Percentiles rank a stretch among this genome's conserved stretches.
phyloP scores from a whole-genome alignment of 1,140 invertebrate species.

The Zophobas morio region DNA sequence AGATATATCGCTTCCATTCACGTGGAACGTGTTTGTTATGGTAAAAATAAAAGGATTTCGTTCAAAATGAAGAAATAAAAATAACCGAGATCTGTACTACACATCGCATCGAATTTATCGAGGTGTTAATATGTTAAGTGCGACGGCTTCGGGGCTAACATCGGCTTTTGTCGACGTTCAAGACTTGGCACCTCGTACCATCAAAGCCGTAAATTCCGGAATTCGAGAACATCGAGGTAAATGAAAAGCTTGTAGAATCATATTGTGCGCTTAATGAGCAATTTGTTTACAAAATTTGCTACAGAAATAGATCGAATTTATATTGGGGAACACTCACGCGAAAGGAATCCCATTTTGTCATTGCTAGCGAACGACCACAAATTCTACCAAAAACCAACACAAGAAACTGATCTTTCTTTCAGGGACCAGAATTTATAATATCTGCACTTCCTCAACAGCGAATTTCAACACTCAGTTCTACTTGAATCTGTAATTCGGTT shows the following conservation, averaged over 20 bases:
- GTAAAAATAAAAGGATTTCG: slow-evolving; percentile 17
- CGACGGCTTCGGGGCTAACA: slow-evolving; percentile 38
- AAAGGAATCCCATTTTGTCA: slow-evolving; percentile 43
- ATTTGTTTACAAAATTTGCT: slow-evolving; percentile 43
- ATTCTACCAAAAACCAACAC: too few relatives aligned
- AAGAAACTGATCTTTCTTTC: too few relatives aligned
- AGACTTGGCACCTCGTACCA: slow-evolving; percentile 33
- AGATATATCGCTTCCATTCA: slow-evolving; percentile 23
- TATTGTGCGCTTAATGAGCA: slow-evolving; percentile 39
- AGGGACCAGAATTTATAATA: too few relatives aligned
- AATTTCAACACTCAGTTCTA: not conserved
- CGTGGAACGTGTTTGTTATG: slow-evolving; percentile 4
- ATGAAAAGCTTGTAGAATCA: slow-evolving; percentile 38
- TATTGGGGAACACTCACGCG: slow-evolving; percentile 8
- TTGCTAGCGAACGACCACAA: not conserved
- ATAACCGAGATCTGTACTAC: slow-evolving; percentile 23
- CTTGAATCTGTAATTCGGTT: not conserved
- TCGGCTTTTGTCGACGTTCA: slow-evolving; percentile 25
- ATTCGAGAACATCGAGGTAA: slow-evolving; percentile 37
- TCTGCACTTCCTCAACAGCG: too few relatives aligned
- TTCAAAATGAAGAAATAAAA: slow-evolving; percentile 2
- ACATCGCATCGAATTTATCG: slow-evolving; percentile 27
- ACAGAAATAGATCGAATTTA: slow-evolving; percentile 23
- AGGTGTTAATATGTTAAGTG: slow-evolving; percentile 44
- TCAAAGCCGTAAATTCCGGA: slow-evolving; percentile 36